Base-by-base conservation (phyloP, 2,113 vertebrate species). In the Microtus montanus region DNA sequence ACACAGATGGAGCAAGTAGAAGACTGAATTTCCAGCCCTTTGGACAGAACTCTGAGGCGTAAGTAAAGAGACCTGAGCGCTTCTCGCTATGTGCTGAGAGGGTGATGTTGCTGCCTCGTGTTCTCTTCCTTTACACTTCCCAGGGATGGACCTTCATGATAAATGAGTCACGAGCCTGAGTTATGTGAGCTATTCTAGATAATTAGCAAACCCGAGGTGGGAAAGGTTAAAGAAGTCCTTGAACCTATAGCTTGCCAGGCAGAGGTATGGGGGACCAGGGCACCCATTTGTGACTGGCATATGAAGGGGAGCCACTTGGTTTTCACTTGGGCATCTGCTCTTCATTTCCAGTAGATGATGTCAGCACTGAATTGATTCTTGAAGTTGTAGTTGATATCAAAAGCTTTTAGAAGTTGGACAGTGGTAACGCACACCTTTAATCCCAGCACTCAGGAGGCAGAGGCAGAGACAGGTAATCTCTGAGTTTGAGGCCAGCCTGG, bases 31-130 rank as follows among this genome's bases (percentile, higher is more conserved):
- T 86, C 49, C 44, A 68, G 35, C 41, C 83, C 44, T 9, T 22
- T 9, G 38, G 17, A 68, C 83, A 49, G 63, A 68, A 85, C 44
- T n/a, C 44, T 49, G 19, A 33, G 41, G 30, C 7, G 5, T 1
- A 10, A 4, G 54, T 13, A 38, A 28, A 38, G 54, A 63, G 22
- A 28, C 15, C n/a, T 28, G 28, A 68, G 83, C 0, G 3, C 28
- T 33, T 49, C 54, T 47, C 47, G 28, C 17, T 49, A 8, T 2
- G 28, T 13, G 6, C 41, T 0, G 2, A 44, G 63, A 47, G 10
- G 24, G 83, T 35, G 30, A 17, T 7, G 7, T 22, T 8, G 64
- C 83, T 68, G 63, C 63, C 41, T 47, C 14, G 10, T 44, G 26
- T 8, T 84, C 82, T 20, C 58, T 33, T 11, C 9, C 10, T 66